phyloP scores from a whole-genome alignment of 2,888 invertebrate genomes.

The Eubasilissa splendida region DNA sequence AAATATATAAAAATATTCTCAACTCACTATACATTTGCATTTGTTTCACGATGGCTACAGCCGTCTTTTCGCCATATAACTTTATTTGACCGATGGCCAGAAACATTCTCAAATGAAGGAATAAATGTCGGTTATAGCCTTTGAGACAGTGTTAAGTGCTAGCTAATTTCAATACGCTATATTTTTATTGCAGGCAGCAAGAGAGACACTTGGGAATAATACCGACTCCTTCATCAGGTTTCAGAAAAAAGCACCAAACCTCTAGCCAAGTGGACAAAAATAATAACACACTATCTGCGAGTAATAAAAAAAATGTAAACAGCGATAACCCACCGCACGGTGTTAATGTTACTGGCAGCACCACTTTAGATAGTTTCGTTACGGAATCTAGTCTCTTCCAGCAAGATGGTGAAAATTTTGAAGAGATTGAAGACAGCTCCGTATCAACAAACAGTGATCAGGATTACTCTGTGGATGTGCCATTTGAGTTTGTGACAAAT shows the following conservation, averaged over 20 bases:
- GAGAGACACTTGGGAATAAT: slow-evolving; percentile 85
- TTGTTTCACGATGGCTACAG: too few relatives aligned
- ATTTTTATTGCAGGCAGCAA: slow-evolving; percentile 77
- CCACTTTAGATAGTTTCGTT: neutral
- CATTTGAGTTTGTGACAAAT: slow-evolving; percentile 50
- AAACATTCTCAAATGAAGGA: too few relatives aligned
- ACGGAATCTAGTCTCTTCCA: neutral
- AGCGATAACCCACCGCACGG: neutral
- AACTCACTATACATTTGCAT: too few relatives aligned
- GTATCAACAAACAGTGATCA: slow-evolving; percentile 15
- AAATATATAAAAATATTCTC: too few relatives aligned
- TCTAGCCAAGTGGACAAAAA: slow-evolving; percentile 10
- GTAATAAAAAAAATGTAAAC: neutral
- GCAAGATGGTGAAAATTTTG: slow-evolving; percentile 11
- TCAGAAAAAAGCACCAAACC: slow-evolving; percentile 52
- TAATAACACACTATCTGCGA: neutral
- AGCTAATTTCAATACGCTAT: too few relatives aligned
- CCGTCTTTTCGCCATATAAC: too few relatives aligned
- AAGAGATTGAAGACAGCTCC: slow-evolving; percentile 31
- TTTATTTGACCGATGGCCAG: too few relatives aligned
- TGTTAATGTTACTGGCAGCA: neutral
- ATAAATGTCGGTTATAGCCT: too few relatives aligned
- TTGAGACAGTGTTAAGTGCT: too few relatives aligned
- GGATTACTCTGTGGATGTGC: slow-evolving; percentile 36
- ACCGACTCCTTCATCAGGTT: slow-evolving; percentile 65